These are phyloP conservation scores for Corythaeola cristata DNA, from an alignment of 2,113 vertebrate species.

Conservation along the genomic window DNA sequence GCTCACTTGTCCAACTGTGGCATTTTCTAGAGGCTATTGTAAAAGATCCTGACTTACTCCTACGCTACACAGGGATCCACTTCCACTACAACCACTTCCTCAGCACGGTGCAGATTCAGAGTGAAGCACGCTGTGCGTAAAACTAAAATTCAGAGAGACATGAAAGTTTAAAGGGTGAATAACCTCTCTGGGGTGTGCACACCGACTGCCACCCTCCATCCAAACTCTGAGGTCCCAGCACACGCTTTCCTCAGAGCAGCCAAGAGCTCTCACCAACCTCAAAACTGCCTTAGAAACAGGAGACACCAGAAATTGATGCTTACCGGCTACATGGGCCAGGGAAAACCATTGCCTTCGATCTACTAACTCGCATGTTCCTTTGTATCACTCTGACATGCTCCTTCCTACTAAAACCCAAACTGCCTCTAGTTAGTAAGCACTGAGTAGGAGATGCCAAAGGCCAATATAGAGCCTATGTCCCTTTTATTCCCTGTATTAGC, in stretches of 20 bases:
- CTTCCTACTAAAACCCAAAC: neutral
- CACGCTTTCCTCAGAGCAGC: neutral
- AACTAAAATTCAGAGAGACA: neutral
- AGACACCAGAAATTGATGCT: neutral
- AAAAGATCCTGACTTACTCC: neutral
- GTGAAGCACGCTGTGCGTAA: neutral
- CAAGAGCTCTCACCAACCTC: neutral
- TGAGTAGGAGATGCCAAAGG: neutral
- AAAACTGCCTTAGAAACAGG: neutral
- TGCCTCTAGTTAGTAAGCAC: neutral
- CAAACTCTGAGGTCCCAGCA: neutral
- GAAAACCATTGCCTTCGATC: neutral
- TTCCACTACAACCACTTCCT: neutral
- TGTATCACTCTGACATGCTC: fast-evolving
- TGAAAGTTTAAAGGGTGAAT: too few relatives aligned
- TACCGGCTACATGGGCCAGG: too few relatives aligned
- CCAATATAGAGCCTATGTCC: neutral
- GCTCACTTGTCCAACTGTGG: neutral
- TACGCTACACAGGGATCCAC: neutral
- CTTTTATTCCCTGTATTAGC: neutral
- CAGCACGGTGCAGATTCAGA: neutral
- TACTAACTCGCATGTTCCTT: neutral
- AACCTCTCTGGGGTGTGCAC: neutral
- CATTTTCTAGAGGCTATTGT: neutral
- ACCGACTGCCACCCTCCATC: neutral